phyloP scores from a whole-genome alignment of 1,140 invertebrate species.

The Cotesia typhae region DNA sequence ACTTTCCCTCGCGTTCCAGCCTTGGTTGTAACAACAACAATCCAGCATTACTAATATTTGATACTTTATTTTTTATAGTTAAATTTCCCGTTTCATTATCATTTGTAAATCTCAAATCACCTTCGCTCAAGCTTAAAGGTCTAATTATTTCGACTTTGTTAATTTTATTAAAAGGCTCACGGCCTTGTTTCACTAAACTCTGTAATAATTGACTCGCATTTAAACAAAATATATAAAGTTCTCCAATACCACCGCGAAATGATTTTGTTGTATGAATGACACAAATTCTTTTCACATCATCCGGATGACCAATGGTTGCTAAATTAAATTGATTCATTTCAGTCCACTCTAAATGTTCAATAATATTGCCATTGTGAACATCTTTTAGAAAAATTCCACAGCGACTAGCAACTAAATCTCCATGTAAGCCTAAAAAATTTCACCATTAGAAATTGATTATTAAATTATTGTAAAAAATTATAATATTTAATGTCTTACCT shows the following conservation, averaged over 20 bases:
- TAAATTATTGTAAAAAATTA: conserved; percentile 1
- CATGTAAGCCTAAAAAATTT: conserved; percentile 60
- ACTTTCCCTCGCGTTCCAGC: conserved; percentile 51
- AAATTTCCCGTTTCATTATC: conserved; percentile 44
- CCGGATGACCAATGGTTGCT: conserved; percentile 58
- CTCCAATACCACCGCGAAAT: conserved; percentile 64
- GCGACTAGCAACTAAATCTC: conserved; percentile 62
- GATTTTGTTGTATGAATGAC: conserved; percentile 67
- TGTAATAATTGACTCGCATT: conserved; percentile 61
- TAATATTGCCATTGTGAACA: conserved; percentile 60
- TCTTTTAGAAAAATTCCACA: conserved; percentile 65
- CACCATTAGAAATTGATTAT: no score
- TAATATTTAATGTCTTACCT: conserved; percentile 45
- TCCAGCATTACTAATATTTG: conserved; percentile 54
- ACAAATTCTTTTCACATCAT: conserved; percentile 67
- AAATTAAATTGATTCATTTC: conserved; percentile 67
- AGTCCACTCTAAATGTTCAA: conserved; percentile 64
- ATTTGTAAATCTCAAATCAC: conserved; percentile 57
- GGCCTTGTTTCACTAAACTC: conserved; percentile 62
- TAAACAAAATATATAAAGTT: conserved; percentile 65
- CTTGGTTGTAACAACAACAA: conserved; percentile 50
- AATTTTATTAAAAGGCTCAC: conserved; percentile 48
- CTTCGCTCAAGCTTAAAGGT: conserved; percentile 66
- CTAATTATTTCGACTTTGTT: conserved; percentile 45
- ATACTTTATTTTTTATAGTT: conserved; percentile 49